phyloP scores from a whole-genome alignment of 1,140 invertebrate species.

The Drosophila setifemur region DNA sequence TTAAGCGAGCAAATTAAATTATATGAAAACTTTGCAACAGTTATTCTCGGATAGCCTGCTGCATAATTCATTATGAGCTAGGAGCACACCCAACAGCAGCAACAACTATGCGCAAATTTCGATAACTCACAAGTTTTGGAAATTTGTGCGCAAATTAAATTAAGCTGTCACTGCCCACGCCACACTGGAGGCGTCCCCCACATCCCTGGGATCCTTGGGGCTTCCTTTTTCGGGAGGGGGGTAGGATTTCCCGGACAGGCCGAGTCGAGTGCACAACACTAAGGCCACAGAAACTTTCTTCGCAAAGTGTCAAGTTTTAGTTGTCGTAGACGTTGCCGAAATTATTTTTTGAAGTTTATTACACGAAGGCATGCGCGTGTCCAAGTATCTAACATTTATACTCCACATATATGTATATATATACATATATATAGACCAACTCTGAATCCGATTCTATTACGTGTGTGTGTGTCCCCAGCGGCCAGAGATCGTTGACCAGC shows the following conservation, averaged over 20 bases:
- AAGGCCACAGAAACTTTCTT: slow-evolving; percentile 74
- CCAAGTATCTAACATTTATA: slow-evolving; percentile 23
- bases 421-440: slow-evolving; percentile 13
- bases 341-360: slow-evolving; percentile 80
- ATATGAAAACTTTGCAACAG: slow-evolving; percentile 51
- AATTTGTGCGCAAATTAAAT: slow-evolving; percentile 75
- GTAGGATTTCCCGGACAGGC: background rate
- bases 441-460: slow-evolving; percentile 5
- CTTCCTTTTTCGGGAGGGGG: background rate
- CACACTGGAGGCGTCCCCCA: slow-evolving; percentile 11
- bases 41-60: slow-evolving; percentile 41
- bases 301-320: slow-evolving; percentile 77
- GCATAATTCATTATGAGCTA: slow-evolving; percentile 69
- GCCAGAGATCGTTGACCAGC: slow-evolving; percentile 46
- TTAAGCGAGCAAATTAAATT: slow-evolving; percentile 48
- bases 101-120: slow-evolving; percentile 49
- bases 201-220: background rate
- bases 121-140: slow-evolving; percentile 66
- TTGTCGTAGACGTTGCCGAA: slow-evolving; percentile 69
- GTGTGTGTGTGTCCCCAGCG: slow-evolving; percentile 26
- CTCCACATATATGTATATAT: slow-evolving; percentile 2
- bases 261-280: slow-evolving; percentile 43
- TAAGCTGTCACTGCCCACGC: slow-evolving; percentile 57
- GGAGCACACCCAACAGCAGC: background rate
- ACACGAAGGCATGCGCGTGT: slow-evolving; percentile 43